phyloP scores from a whole-genome alignment of 2,113 vertebrate genomes.

The Psephotus haematonotus region DNA sequence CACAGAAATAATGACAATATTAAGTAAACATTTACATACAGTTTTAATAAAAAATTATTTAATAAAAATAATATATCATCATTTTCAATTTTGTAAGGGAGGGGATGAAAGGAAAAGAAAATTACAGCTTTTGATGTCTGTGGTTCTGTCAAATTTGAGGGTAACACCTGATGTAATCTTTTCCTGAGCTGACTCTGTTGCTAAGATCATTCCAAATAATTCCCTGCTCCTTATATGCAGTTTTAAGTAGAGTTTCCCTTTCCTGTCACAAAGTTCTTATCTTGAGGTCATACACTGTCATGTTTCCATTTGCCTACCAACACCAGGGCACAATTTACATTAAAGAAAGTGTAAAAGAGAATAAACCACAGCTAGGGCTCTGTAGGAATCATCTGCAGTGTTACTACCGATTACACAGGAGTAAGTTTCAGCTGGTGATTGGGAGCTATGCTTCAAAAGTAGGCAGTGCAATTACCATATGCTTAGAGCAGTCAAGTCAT shows the following conservation, averaged over 20 bases:
- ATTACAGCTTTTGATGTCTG: background rate
- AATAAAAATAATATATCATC: background rate
- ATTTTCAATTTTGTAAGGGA: background rate
- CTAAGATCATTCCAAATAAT: background rate
- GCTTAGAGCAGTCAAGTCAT: background rate
- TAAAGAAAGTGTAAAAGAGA: background rate
- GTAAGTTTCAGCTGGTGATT: background rate
- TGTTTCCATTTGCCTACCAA: slow-evolving; percentile 18
- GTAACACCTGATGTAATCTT: background rate
- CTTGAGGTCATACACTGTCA: background rate
- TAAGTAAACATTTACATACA: background rate
- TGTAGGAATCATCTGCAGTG: background rate
- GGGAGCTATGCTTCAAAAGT: background rate
- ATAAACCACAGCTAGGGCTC: background rate
- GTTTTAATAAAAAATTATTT: background rate
- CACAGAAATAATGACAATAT: background rate
- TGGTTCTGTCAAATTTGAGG: background rate
- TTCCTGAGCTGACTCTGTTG: background rate
- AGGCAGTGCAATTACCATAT: background rate
- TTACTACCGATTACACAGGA: background rate
- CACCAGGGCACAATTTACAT: background rate
- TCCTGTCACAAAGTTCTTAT: background rate
- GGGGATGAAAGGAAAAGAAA: background rate
- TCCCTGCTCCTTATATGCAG: background rate
- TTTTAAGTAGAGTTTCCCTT: background rate